Conservation (phyloP, 2,888 invertebrate genomes). For the Epirrhoe tristata region DNA sequence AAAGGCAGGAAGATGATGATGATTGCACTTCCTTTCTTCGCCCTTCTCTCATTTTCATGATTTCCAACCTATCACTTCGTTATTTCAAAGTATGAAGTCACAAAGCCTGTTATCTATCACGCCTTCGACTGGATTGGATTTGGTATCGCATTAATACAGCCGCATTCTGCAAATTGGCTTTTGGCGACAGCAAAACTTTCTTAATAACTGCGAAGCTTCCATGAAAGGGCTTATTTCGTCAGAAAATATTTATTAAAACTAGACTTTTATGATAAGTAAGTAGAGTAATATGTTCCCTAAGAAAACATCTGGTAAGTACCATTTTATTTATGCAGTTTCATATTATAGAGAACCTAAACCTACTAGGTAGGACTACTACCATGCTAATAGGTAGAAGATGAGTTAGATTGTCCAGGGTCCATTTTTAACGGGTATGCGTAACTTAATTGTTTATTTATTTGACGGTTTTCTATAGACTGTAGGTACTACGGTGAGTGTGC, state of each 20-base stretch:
- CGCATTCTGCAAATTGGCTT: constrained; percentile 47
- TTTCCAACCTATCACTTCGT: not conserved
- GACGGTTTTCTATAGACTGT: no score
- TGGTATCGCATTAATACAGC: constrained; percentile 53
- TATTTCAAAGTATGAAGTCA: not conserved
- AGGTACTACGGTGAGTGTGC: no score
- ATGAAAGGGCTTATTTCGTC: constrained; percentile 9
- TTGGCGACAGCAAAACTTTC: constrained; percentile 52
- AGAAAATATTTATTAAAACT: constrained; percentile 7
- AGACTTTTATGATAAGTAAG: not conserved
- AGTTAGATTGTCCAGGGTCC: no score
- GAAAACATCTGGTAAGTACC: not conserved
- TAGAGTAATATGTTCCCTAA: not conserved
- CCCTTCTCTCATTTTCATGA: no score
- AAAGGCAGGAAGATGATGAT: no score
- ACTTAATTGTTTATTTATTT: no score
- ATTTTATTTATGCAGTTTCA: constrained; percentile 8
- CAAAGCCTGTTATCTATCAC: constrained; percentile 55
- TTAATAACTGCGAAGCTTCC: constrained; percentile 27
- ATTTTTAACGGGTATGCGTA: no score
- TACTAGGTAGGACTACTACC: no score
- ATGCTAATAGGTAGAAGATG: no score
- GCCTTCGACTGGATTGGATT: constrained; percentile 63
- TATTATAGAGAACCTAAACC: not conserved
- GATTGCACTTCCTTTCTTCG: no score